Evolutionary conservation across 2,113 vertebrate species (phyloP).

Genomic region (Percopsis transmontana): DNA sequence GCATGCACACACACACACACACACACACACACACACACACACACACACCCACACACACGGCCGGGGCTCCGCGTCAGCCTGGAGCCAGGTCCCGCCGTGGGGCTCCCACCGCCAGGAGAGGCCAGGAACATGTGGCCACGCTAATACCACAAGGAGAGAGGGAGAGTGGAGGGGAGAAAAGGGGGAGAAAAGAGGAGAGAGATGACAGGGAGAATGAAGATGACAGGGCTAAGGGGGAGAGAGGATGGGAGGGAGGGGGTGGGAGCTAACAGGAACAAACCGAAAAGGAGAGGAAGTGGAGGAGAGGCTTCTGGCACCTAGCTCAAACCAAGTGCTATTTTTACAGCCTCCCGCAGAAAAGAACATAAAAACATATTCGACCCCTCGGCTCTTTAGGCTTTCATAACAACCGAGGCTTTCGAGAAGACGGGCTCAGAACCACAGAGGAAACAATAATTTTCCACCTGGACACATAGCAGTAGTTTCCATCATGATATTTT

Average conservation of each 20-base stretch:
- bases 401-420: constrained; percentile 50
- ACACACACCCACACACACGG: constrained; percentile 44
- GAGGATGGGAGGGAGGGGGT: not conserved
- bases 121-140: constrained; percentile 90
- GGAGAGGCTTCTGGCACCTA: constrained; percentile 74
- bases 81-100: constrained; percentile 92
- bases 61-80: constrained; percentile 85
- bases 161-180: constrained; percentile 47
- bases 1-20: constrained; percentile 61
- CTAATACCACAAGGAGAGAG: constrained; percentile 89
- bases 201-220: not conserved
- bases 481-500: no score
- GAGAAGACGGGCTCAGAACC: constrained; percentile 17
- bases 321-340: constrained; percentile 79
- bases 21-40: constrained; percentile 42
- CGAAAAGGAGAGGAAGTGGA: not conserved
- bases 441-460: constrained; percentile 13
- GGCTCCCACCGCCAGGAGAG: constrained; percentile 82
- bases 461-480: not conserved
- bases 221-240: not conserved
- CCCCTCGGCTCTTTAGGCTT: constrained; percentile 30
- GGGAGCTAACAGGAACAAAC: not conserved
- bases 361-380: constrained; percentile 54
- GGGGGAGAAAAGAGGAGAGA: constrained; percentile 52
- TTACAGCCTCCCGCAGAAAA: constrained; percentile 64